Conservation (phyloP, 2,113 vertebrate genomes). For the Aythya baeri region DNA sequence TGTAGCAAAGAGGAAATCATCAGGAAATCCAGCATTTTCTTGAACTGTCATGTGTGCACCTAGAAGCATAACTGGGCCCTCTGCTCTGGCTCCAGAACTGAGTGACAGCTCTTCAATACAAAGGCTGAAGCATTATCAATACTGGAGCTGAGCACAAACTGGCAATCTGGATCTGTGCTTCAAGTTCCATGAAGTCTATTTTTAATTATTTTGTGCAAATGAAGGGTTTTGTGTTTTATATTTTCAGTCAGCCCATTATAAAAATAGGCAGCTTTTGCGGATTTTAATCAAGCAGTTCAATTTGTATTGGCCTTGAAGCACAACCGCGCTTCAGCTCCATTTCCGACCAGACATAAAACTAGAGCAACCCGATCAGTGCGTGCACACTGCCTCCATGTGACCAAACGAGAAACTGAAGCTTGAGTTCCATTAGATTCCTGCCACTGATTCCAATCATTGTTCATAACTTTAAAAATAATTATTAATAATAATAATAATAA, state of each 20-base stretch:
- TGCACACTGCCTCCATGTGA: conserved; percentile 5
- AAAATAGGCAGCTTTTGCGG: background rate
- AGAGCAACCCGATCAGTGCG: fast-evolving
- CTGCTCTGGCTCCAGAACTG: background rate
- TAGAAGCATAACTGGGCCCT: background rate
- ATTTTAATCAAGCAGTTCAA: background rate
- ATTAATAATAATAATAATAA: too few relatives aligned
- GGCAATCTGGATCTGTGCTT: background rate
- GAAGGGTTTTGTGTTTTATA: background rate
- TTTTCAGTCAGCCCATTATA: background rate
- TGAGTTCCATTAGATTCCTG: background rate
- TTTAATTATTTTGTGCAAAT: background rate
- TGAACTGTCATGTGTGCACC: background rate
- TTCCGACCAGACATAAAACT: background rate
- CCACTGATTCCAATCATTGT: background rate
- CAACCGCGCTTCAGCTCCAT: background rate
- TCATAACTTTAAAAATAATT: background rate
- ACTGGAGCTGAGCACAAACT: background rate
- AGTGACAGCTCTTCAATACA: background rate
- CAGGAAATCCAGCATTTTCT: background rate
- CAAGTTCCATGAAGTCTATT: background rate
- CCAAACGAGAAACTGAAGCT: background rate
- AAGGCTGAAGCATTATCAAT: background rate
- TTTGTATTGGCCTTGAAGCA: background rate
- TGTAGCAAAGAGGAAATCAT: background rate